These are phyloP conservation scores for Ganaspis brasiliensis DNA, from an alignment of 2,888 invertebrate genomes.

Conservation along the genomic window DNA sequence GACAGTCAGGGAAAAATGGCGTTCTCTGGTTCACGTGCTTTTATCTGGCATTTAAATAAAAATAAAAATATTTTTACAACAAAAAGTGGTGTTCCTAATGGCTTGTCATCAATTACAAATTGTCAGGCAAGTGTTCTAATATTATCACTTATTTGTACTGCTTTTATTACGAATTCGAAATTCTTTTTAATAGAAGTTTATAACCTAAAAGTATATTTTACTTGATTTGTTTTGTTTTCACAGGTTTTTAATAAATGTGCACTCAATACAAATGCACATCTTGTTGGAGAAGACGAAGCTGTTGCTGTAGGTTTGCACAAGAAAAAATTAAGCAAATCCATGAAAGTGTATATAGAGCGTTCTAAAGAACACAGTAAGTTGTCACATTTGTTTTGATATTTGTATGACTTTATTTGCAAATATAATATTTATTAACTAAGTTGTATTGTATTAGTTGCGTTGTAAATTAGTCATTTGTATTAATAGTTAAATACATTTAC, in stretches of 20 bases:
- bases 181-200: no score
- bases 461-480: no score
- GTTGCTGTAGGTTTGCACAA: conserved; percentile 32
- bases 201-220: conserved; percentile 23
- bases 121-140: background rate
- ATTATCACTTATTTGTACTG: background rate
- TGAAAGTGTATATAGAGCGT: conserved; percentile 93
- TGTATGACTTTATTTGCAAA: conserved; percentile 24
- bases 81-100: background rate
- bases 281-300: background rate
- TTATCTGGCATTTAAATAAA: conserved; percentile 32
- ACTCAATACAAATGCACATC: background rate
- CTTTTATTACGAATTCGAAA: background rate
- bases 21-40: conserved; percentile 30
- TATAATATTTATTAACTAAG: background rate
- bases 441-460: conserved; percentile 6
- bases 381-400: conserved; percentile 41
- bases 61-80: background rate
- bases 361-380: conserved; percentile 87
- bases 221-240: background rate
- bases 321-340: conserved; percentile 91
- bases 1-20: conserved; percentile 12
- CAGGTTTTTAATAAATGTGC: conserved; percentile 21
- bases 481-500: no score
- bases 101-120: background rate